Conservation (phyloP, 2,888 invertebrate genomes). For the Alsophila aescularia region DNA sequence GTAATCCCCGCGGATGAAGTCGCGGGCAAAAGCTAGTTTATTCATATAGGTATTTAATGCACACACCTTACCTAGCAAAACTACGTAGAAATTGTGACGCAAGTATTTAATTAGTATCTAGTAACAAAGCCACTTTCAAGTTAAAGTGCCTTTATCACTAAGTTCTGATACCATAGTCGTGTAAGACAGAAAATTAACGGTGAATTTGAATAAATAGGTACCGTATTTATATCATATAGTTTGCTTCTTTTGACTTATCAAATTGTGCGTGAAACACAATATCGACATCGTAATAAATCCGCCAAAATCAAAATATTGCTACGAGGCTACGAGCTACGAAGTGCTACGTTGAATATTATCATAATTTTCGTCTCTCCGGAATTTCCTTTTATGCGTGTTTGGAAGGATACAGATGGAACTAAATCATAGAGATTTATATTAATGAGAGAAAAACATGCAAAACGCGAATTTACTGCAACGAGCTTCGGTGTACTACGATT, state of each 20-base stretch:
- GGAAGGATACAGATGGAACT: background rate
- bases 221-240: background rate
- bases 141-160: no score
- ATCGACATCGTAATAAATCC: background rate
- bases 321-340: constrained; percentile 1
- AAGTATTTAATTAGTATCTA: no score
- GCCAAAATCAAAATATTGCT: background rate
- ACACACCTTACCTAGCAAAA: no score
- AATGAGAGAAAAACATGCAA: background rate
- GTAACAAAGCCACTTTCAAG: no score
- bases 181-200: no score
- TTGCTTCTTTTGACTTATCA: background rate
- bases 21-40: no score
- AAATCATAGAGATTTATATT: background rate
- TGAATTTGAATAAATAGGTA: no score
- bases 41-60: no score
- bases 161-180: no score
- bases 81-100: no score
- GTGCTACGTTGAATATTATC: constrained; percentile 1
- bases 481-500: background rate
- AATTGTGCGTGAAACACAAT: background rate
- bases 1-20: no score
- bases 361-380: background rate
- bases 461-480: background rate
- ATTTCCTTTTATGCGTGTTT: background rate